Base-by-base conservation (phyloP, 2,113 vertebrate species). In the Alexandromys fortis region DNA sequence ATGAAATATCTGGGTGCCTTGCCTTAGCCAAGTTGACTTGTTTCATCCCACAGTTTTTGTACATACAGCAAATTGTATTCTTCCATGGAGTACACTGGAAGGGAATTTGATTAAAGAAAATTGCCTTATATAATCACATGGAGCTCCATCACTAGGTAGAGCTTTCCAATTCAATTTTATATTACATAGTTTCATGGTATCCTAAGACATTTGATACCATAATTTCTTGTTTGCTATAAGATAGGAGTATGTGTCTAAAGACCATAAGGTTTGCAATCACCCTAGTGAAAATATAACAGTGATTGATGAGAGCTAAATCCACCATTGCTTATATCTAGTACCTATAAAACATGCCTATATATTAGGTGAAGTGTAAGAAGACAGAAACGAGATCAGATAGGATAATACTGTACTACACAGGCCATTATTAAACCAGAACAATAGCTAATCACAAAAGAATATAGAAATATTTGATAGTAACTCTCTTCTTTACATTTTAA, bases 361-460 rank as follows among this genome's bases (percentile, higher is more conserved):
- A 52, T 81, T 30, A 6, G 7, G 6, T 3, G 58, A 67, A 49
- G 58, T 68, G 28, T 19, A 6, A 65, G 42, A 55, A 11, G 10
- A 42, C 38, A 92, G 30, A 0, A 35, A 30, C 30, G 86, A 92
- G 28, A 86, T 9, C 61, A 24, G 3, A 79, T 42, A 11, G 35
- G 49, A 88, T 12, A 33, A 61, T 83, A 45, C 55, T 77, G 33
- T 55, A 45, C 78, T 89, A 77, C 0, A 49, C 14, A 30, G 90
- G 35, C 28, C 52, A 30, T 73, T 70, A 86, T 86, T 92, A 70
- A 89, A 52, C 61, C 28, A 26, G 61, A 94, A 72, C 42, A 96
- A 90, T 85, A 94, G 77, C 30, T 91, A 47, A 90, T 90, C 78
- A 93, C 21, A 21, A 91, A 86, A 76, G 26, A 89, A 75, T 90